Evolutionary conservation across 2,113 vertebrate genomes (phyloP).

Genomic region (Microtus ochrogaster): DNA sequence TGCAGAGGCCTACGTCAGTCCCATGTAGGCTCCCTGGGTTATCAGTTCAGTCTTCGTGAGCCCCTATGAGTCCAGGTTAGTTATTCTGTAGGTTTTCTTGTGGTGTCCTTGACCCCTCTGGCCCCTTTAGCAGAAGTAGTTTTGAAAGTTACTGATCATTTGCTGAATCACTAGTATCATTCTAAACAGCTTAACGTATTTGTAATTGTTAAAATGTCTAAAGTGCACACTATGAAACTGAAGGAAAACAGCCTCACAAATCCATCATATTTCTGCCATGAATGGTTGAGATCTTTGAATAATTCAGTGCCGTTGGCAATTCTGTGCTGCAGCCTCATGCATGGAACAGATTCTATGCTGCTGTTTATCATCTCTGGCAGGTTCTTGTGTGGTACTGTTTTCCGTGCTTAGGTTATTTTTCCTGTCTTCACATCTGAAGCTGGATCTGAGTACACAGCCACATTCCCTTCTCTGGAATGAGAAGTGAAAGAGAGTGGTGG

Average conservation of each 20-base stretch:
- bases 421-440: background rate
- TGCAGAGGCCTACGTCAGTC: too few relatives aligned
- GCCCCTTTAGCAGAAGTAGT: background rate
- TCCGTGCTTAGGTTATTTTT: background rate
- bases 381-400: background rate
- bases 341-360: background rate
- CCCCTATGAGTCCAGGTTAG: too few relatives aligned
- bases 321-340: background rate
- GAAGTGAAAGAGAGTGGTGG: too few relatives aligned
- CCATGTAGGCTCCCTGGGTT: too few relatives aligned
- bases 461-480: background rate
- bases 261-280: background rate
- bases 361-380: background rate
- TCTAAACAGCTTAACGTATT: background rate
- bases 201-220: background rate
- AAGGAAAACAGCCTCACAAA: background rate
- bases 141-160: constrained; percentile 24
- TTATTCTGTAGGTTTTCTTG: too few relatives aligned
- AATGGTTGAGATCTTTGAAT: background rate
- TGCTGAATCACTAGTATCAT: background rate
- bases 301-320: background rate
- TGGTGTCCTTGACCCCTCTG: too few relatives aligned
- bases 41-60: too few relatives aligned
- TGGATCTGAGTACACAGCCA: too few relatives aligned
- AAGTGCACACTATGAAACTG: background rate